phyloP scores from a whole-genome alignment of 1,140 invertebrate genomes.

The Diorhabda carinulata region DNA sequence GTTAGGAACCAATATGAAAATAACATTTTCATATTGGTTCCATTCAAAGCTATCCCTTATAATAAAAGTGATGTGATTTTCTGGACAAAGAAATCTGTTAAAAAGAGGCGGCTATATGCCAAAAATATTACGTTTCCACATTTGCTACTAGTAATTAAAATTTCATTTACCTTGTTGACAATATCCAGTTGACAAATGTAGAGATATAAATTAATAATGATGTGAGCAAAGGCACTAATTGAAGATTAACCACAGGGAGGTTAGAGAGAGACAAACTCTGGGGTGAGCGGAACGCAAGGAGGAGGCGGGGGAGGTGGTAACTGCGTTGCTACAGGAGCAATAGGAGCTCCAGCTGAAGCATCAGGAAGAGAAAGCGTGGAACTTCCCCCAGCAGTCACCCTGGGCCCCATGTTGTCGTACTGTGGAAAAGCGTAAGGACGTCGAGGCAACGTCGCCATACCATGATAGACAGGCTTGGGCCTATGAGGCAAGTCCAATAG shows the following conservation, averaged over 20 bases:
- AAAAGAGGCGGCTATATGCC: too few species aligned
- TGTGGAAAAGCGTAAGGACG: constrained; percentile 38
- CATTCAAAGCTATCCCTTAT: too few species aligned
- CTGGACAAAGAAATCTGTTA: too few species aligned
- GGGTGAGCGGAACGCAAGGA: constrained; percentile 40
- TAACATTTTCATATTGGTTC: too few species aligned
- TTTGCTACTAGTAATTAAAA: not conserved
- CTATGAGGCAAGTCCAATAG: constrained; percentile 67
- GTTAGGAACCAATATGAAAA: too few species aligned
- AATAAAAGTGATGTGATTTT: too few species aligned
- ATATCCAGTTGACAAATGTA: constrained; percentile 22
- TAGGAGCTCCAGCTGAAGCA: constrained; percentile 46
- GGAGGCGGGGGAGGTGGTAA: constrained; percentile 54
- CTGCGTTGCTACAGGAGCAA: constrained; percentile 41
- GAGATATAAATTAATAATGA: constrained; percentile 34
- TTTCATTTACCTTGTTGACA: constrained; percentile 13
- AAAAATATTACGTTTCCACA: not conserved
- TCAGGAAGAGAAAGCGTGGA: constrained; percentile 78
- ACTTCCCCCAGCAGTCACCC: constrained; percentile 79
- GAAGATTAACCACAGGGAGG: constrained; percentile 47
- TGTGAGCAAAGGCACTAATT: constrained; percentile 50
- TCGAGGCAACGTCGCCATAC: constrained; percentile 49
- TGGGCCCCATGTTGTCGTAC: constrained; percentile 86
- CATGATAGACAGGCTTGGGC: constrained; percentile 50
- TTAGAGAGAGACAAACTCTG: constrained; percentile 48